Conservation (phyloP, 2,113 vertebrate species). For the Nymphicus hollandicus region DNA sequence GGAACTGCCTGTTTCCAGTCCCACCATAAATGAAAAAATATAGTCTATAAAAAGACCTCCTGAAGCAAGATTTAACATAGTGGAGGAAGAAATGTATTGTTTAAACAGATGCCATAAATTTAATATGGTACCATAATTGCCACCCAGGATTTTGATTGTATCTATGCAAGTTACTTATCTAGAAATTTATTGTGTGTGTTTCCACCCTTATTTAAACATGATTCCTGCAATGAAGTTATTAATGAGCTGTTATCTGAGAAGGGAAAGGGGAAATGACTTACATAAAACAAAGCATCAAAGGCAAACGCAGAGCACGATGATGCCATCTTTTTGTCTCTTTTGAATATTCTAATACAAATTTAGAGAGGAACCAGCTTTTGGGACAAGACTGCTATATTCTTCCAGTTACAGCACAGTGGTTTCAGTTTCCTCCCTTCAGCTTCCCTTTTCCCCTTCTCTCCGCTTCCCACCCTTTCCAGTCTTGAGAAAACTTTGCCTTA, state of each 20-base stretch:
- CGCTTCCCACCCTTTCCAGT: not conserved
- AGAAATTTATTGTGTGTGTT: slow-evolving; percentile 43
- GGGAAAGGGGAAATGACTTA: not conserved
- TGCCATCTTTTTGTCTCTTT: not conserved
- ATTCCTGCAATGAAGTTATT: slow-evolving; percentile 41
- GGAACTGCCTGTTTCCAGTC: slow-evolving; percentile 64
- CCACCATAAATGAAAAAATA: slow-evolving; percentile 42
- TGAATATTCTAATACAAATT: not conserved
- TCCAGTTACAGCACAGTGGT: not conserved
- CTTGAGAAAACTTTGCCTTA: not conserved
- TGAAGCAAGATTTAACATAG: slow-evolving; percentile 44
- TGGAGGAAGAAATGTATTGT: slow-evolving; percentile 47
- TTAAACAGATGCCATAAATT: slow-evolving; percentile 62
- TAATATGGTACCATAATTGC: slow-evolving; percentile 52
- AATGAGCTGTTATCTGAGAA: slow-evolving; percentile 41
- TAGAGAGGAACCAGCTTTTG: not conserved
- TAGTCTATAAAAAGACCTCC: slow-evolving; percentile 58
- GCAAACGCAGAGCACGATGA: not conserved
- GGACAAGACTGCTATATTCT: not conserved
- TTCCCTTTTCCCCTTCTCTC: not conserved
- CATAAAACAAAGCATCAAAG: slow-evolving; percentile 1
- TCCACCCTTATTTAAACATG: slow-evolving; percentile 32
- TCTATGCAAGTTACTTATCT: slow-evolving; percentile 52
- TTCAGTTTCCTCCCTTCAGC: not conserved
- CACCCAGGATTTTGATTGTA: slow-evolving; percentile 49